Percentiles rank a stretch among this genome's conserved stretches.
Evolutionary conservation across 2,113 vertebrate genomes (phyloP).

Genomic region (Phalacrocorax aristotelis): DNA sequence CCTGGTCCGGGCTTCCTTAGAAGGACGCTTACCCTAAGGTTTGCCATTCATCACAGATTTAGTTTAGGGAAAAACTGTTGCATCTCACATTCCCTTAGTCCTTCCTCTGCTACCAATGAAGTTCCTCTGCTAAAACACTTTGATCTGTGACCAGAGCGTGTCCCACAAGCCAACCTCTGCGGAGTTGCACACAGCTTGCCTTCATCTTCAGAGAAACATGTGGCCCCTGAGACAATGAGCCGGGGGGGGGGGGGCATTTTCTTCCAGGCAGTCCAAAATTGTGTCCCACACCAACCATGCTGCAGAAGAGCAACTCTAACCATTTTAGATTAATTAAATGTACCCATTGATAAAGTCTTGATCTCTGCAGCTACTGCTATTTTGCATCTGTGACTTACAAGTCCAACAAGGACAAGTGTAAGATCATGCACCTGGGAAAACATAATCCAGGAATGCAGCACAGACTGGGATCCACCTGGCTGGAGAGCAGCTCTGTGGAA

Average conservation of each 20-base stretch:
- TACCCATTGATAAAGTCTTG: not conserved
- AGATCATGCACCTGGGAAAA: too few relatives aligned
- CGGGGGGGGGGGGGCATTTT: not conserved
- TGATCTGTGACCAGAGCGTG: not conserved
- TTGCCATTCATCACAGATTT: not conserved
- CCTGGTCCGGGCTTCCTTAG: not conserved
- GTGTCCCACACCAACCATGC: not conserved
- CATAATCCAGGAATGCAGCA: too few relatives aligned
- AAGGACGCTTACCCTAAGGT: not conserved
- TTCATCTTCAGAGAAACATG: not conserved
- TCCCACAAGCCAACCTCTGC: not conserved
- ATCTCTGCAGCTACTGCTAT: not conserved
- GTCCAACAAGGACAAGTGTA: too few relatives aligned
- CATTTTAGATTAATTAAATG: not conserved
- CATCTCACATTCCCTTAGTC: not conserved
- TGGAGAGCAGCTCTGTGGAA: too few relatives aligned
- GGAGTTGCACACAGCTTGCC: not conserved
- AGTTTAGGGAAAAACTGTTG: not conserved
- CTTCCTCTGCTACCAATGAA: not conserved
- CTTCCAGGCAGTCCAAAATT: accelerated
- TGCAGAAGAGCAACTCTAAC: not conserved
- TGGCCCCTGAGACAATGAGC: not conserved
- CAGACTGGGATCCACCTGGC: too few relatives aligned
- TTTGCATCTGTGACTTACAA: not conserved
- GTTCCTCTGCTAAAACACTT: not conserved